Conservation (phyloP, 1,140 invertebrate genomes). For the Adoxophyes honmai region DNA sequence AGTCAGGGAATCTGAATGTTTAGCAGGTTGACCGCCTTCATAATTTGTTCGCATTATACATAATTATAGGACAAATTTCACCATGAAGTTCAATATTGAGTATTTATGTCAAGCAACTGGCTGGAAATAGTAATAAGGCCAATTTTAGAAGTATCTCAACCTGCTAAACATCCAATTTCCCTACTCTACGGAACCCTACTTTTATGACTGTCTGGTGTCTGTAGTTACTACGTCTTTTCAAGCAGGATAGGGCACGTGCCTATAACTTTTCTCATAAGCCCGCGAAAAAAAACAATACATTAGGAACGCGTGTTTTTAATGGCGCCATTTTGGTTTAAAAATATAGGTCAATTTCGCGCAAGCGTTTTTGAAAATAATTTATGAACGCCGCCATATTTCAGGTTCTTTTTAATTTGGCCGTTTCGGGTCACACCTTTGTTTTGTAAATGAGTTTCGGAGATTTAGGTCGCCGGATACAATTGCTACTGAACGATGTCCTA, state of each 20-base stretch:
- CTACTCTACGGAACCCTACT: too few species aligned
- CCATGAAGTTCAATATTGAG: too few species aligned
- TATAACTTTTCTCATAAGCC: slow-evolving; percentile 8
- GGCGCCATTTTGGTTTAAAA: neutral
- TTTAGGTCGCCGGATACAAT: neutral
- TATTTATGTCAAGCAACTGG: too few species aligned
- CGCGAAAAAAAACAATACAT: neutral
- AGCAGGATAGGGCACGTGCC: neutral
- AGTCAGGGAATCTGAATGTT: too few species aligned
- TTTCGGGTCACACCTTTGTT: neutral
- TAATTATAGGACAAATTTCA: too few species aligned
- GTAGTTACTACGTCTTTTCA: neutral
- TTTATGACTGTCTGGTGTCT: too few species aligned
- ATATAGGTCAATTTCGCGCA: slow-evolving; percentile 3
- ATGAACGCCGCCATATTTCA: neutral
- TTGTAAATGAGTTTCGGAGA: neutral
- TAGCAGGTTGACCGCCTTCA: too few species aligned
- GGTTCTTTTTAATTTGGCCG: neutral
- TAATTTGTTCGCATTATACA: too few species aligned
- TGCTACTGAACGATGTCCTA: too few species aligned
- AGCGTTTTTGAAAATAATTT: neutral
- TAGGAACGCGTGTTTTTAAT: neutral
- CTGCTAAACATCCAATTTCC: too few species aligned
- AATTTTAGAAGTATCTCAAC: too few species aligned
- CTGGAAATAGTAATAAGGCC: too few species aligned